Percentiles rank a stretch among this genome's conserved stretches.
phyloP scores from a whole-genome alignment of 2,113 vertebrate species.

The Barnardius zonarius region DNA sequence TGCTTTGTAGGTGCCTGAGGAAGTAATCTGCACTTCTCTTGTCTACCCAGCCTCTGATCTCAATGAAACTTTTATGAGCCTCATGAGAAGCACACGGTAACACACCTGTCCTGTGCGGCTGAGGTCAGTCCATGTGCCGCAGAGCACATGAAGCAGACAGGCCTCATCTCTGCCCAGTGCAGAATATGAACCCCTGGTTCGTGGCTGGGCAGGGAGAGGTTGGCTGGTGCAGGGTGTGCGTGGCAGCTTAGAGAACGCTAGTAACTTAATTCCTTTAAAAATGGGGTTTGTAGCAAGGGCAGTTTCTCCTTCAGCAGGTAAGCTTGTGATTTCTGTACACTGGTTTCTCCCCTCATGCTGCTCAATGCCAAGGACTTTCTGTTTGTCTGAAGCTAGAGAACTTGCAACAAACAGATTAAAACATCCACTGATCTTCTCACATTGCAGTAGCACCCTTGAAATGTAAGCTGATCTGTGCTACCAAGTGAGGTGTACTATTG shows the following conservation, averaged over 20 bases:
- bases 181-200: neutral
- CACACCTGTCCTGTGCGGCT: accelerated
- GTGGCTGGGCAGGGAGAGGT: neutral
- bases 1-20: neutral
- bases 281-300: neutral
- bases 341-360: neutral
- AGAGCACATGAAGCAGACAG: neutral
- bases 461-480: neutral
- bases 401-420: neutral
- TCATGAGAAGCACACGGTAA: accelerated
- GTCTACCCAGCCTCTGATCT: neutral
- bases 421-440: neutral
- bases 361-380: neutral
- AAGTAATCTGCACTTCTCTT: neutral
- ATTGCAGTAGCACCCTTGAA: neutral
- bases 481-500: neutral
- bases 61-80: neutral
- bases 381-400: neutral
- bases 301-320: neutral
- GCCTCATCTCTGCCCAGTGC: neutral
- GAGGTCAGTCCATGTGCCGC: neutral
- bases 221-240: accelerated
- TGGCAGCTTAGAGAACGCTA: neutral
- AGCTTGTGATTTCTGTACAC: neutral
- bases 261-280: neutral